Evolutionary conservation across 2,888 invertebrate species (phyloP).

Genomic region (Galeopsomyia nigrocyanea): DNA sequence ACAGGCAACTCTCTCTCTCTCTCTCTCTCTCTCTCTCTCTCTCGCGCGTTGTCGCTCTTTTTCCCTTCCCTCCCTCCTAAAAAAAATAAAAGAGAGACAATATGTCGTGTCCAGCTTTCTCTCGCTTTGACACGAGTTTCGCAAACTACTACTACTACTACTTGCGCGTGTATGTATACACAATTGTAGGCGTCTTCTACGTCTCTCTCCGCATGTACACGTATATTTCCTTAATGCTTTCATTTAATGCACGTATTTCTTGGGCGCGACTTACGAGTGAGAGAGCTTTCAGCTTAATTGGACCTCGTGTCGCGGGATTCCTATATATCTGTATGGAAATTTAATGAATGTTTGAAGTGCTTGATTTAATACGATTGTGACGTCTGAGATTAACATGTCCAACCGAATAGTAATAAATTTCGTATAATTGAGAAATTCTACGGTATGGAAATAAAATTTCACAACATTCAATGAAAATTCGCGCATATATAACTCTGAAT

Average conservation of each 20-base stretch:
- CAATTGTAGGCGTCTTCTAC: not conserved
- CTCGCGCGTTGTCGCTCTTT: conserved; percentile 13
- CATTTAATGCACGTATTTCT: not conserved
- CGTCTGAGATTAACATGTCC: no score
- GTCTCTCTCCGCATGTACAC: conserved; percentile 9
- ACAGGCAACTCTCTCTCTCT: conserved; percentile 49
- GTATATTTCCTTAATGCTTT: not conserved
- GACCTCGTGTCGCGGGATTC: not conserved
- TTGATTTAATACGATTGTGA: no score
- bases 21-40: not conserved
- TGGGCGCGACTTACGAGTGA: not conserved
- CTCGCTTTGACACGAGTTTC: conserved; percentile 26
- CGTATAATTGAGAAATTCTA: no score
- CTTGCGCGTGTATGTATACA: not conserved
- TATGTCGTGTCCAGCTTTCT: no score
- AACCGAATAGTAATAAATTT: no score
- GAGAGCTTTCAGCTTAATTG: conserved; percentile 22
- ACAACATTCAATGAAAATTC: no score
- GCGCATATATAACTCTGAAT: no score
- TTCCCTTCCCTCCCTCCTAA: not conserved
- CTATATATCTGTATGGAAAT: conserved; percentile 6
- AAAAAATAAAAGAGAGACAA: conserved; percentile 10
- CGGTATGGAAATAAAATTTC: no score
- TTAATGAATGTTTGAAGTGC: not conserved
- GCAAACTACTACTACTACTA: conserved; percentile 30